Conservation (phyloP, 2,888 invertebrate genomes). For the Cabera pusaria region DNA sequence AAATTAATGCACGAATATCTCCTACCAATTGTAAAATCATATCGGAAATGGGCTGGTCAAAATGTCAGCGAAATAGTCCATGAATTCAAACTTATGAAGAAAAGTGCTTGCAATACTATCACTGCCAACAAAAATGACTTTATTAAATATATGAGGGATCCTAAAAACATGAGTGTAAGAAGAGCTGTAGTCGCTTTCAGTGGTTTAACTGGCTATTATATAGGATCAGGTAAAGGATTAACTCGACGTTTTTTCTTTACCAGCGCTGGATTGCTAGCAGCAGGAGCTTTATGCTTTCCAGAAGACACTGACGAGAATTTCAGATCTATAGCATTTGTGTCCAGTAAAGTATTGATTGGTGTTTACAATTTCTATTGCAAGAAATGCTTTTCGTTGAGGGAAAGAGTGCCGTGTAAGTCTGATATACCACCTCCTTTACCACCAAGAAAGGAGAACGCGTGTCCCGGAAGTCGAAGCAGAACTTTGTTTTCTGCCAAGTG, state of each 20-base stretch:
- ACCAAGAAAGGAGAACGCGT: constrained; percentile 26
- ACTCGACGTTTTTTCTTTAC: constrained; percentile 39
- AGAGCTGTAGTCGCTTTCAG: constrained; percentile 41
- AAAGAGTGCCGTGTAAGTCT: constrained; percentile 46
- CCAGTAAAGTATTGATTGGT: constrained; percentile 32
- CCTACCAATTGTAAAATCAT: constrained; percentile 44
- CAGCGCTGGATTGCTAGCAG: constrained; percentile 40
- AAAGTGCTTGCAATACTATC: constrained; percentile 19
- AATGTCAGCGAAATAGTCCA: constrained; percentile 26
- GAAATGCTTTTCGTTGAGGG: constrained; percentile 36
- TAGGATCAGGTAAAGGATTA: constrained; percentile 25
- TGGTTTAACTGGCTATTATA: constrained; percentile 37
- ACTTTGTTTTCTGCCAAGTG: too few species aligned
- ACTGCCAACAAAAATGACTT: constrained; percentile 35
- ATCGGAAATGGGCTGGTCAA: constrained; percentile 27
- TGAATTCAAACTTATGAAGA: constrained; percentile 21
- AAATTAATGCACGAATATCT: constrained; percentile 50
- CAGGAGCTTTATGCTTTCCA: constrained; percentile 57
- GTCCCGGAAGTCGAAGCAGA: too few species aligned
- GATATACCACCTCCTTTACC: constrained; percentile 39
- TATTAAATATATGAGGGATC: constrained; percentile 45
- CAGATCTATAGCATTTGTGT: constrained; percentile 34
- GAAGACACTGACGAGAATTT: constrained; percentile 57
- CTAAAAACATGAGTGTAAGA: constrained; percentile 42
- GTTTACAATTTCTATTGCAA: constrained; percentile 43